Conservation (phyloP, 2,888 invertebrate species). For the Drymonia ruficornis region DNA sequence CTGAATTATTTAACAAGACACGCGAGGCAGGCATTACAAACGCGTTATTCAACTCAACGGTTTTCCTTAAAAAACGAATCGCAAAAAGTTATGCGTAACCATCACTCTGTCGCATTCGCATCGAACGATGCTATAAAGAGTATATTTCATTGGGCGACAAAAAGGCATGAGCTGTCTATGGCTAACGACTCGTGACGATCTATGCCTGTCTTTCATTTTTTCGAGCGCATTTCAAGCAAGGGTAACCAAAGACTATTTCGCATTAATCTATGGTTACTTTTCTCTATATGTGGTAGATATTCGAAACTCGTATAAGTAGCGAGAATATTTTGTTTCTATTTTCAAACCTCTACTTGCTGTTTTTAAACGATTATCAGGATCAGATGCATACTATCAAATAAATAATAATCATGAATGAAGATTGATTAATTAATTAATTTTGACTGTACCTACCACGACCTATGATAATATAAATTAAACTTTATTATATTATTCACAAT, state of each 20-base stretch:
- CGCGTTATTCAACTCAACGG: not conserved
- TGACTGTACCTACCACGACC: not conserved
- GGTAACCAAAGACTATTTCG: too few species aligned
- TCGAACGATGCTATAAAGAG: not conserved
- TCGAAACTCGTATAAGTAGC: too few species aligned
- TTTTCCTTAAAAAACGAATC: not conserved
- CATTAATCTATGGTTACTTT: not conserved
- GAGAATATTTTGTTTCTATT: too few species aligned
- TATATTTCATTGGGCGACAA: too few species aligned
- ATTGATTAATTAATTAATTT: too few species aligned
- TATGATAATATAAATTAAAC: not conserved
- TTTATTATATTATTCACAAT: constrained; percentile 3
- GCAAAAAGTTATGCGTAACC: not conserved
- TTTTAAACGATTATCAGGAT: too few species aligned
- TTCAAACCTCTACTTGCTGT: too few species aligned
- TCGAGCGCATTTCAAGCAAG: not conserved
- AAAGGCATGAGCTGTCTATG: not conserved
- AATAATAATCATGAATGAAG: too few species aligned
- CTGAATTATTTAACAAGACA: constrained; percentile 1
- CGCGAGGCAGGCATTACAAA: constrained; percentile 1
- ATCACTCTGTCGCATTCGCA: not conserved
- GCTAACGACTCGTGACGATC: not conserved
- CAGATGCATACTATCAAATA: too few species aligned
- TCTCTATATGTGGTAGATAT: too few species aligned
- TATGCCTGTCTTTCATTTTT: not conserved